Base-by-base conservation (phyloP, 2,888 invertebrate genomes). In the Elegia similella region DNA sequence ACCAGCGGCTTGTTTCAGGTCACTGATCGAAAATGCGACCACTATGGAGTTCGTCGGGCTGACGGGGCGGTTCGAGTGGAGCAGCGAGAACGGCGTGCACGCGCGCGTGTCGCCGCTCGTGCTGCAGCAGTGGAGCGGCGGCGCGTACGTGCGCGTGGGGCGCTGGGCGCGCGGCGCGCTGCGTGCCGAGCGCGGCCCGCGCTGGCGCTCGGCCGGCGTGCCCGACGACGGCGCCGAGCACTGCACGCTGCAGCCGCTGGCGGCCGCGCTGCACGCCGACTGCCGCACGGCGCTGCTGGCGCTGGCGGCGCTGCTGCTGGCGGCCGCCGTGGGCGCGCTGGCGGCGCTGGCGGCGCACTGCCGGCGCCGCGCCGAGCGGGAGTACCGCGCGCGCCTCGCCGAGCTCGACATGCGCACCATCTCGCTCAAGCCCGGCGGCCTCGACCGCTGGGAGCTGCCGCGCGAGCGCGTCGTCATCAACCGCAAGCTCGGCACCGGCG, bases 361-460 rank as follows among this genome's bases (percentile, higher is more conserved):
- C 67, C 78, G 78, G 57, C 77, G 81, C 0, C 82, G 85, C 52
- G 80, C 86, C 47, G 86, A 83, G 58, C 80, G 78, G 52, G 77
- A 80, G 58, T 81, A 78, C 63, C 80, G 80, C 29, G 77, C 72
- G 52, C 81, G 82, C 5, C 74, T 86, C n/a, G 74, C 76, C 50
- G 83, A 80, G 52, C 75, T 86, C 0, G 82, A 75, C 60, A 81
- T 72, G 82, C 91, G 79, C 47, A 60, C 67, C 79, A 89, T 69
- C 16, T 68, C 67, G 2, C 76, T 76, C 1, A 74, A 77, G 65
- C 73, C 76, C 7, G 73, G 72, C n/a, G 84, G 80, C 0, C 86
- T 97, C 42, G 97, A 97, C 79, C 95, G 96, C 72, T 98, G 97
- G 97, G 98, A 98, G 82, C 93, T 98, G 52, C 94, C 96, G 0